Evolutionary conservation across 2,888 invertebrate genomes (phyloP).

Genomic region (Steinernema hermaphroditum): DNA sequence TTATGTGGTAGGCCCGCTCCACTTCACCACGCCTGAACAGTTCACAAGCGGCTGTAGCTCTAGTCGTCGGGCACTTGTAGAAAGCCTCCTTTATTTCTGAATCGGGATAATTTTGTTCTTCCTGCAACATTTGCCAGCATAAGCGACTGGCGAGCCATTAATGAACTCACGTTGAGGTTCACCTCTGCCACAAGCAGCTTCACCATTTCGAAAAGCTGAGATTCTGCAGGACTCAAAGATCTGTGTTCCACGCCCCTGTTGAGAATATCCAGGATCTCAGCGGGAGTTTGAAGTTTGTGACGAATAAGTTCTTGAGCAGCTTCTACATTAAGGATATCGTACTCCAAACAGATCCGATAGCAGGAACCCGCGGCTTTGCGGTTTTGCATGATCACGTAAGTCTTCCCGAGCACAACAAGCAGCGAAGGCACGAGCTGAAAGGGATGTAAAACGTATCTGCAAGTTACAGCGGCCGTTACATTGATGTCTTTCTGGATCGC

Average conservation of each 20-base stretch:
- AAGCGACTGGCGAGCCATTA: no score
- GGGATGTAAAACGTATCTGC: background rate
- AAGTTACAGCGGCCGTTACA: background rate
- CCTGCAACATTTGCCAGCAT: background rate
- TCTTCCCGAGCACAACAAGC: constrained; percentile 14
- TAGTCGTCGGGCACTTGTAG: background rate
- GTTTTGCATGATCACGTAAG: constrained; percentile 16
- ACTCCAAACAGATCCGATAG: background rate
- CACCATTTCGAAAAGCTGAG: constrained; percentile 1
- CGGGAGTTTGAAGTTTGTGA: background rate
- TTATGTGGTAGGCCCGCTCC: background rate
- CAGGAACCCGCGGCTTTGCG: constrained; percentile 11
- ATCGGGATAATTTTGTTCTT: background rate
- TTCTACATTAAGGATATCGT: constrained; percentile 7
- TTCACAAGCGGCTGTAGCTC: background rate
- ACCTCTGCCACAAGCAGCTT: background rate
- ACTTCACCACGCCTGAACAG: background rate
- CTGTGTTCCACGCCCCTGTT: background rate
- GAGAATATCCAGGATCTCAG: background rate
- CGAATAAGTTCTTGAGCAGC: constrained; percentile 13
- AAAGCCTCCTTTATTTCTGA: background rate
- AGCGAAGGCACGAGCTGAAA: constrained; percentile 21
- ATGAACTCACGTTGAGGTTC: background rate
- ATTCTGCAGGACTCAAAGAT: background rate
- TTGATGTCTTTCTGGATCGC: background rate